These are phyloP conservation scores for Caretta caretta DNA, from an alignment of 2,113 vertebrate species.

Conservation along the genomic window DNA sequence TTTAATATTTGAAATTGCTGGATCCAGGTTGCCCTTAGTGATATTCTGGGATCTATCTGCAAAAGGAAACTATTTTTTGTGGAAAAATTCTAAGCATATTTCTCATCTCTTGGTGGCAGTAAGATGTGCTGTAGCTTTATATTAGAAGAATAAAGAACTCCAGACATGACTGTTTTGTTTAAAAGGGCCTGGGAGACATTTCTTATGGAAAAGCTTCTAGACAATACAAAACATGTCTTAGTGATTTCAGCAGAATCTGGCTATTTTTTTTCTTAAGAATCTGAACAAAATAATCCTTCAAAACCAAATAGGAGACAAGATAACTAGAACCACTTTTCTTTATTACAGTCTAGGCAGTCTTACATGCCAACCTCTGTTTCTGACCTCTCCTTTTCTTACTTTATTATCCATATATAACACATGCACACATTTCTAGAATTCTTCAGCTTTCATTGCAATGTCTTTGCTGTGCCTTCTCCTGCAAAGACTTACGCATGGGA, in stretches of 20 bases:
- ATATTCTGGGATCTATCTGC: background rate
- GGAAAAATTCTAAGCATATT: background rate
- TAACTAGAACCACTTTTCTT: background rate
- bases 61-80: background rate
- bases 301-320: background rate
- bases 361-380: background rate
- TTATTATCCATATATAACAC: background rate
- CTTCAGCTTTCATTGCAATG: background rate
- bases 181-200: background rate
- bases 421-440: background rate
- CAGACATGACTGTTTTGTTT: background rate
- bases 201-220: background rate
- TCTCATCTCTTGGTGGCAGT: background rate
- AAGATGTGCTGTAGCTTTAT: background rate
- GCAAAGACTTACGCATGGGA: background rate
- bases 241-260: background rate
- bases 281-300: background rate
- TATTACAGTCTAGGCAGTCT: background rate
- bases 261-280: background rate
- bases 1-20: background rate
- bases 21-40: background rate
- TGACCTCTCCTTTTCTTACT: background rate
- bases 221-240: background rate
- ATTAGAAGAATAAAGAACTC: background rate
- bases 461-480: background rate